Evolutionary conservation across 2,888 invertebrate genomes (phyloP), one percentile per base, ranked within the genome.

Genomic region (Cephus pulcher): DNA sequence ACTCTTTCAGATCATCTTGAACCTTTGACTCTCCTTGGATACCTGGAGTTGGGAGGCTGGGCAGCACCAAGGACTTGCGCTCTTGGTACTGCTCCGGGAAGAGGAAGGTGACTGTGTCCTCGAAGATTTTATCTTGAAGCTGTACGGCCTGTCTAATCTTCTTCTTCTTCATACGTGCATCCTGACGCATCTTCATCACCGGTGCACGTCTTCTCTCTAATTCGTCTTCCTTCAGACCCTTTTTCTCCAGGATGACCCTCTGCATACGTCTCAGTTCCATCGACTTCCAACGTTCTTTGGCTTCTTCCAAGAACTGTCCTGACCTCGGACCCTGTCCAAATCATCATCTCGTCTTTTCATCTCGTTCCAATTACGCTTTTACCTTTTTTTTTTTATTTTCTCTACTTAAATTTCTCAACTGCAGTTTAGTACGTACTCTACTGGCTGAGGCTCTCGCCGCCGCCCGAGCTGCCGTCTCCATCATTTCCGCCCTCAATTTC

Each of bases 261-360:
- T 95, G 93, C 88, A 96, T 94, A 1, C 95, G 93, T 82, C 94
- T 94, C 75, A 95, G 92, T 86, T 95, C 94, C 83, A 95, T 93
- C 81, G 93, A 93, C 84, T 94, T 93, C 94, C 95, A 95, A 84
- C 94, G 93, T 83, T 94, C 93, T 86, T 93, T 89, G 9, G 92
- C 90, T 86, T 85, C 91, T 92, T 76, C 93, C 91, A 34, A 92
- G 82, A 89, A 84, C 82, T 90, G 80, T 76, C 83, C 80, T 34
- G 82, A 56, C 74, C 75, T 80, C 37, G 80, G 75, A 78, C 73
- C 81, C 91, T 75, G 87, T 77, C 33, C 82, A 85, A 78, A 80
- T 84, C 84, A 32, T 83, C 86, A 23, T 83, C 84, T 37, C 82
- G 73, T 75, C 70, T 75, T 84, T 83, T 37, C 82, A 74, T 75